Evolutionary conservation across 2,113 vertebrate genomes (phyloP), one percentile per base, ranked within the genome.

Genomic region (Lycaon pictus): DNA sequence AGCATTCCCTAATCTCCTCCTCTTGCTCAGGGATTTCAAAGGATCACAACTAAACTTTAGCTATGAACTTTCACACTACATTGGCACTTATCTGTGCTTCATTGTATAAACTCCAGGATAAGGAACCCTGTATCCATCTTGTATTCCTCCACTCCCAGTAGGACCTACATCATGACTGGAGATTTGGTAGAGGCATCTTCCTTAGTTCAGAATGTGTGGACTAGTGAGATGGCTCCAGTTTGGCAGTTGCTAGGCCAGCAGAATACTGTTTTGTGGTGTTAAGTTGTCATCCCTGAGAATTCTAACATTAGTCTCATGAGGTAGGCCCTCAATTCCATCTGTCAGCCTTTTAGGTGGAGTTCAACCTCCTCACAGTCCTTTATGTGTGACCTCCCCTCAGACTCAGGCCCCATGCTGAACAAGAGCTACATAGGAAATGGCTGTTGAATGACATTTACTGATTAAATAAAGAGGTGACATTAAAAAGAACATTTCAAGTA

Each of bases 341-440:
- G 37, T 97, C 51, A 67, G 12, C 13, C 16, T 95, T 95, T 87
- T 90, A 93, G 74, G 89, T 92, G 19, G 81, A 95, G 55, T 92
- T 88, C n/a, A 80, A 25, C 25, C 53, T 87, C 37, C 89, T 93
- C 69, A 90, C 17, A 86, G 37, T 10, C 37, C 16, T 22, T 92
- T 62, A 80, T 92, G 58, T 51, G 65, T 93, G 58, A 69, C 25
- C 16, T 84, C 11, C 11, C 35, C 27, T 71, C 67, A 95, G 53
- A 93, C 11, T 88, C 48, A 76, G 35, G 35, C 19, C 37, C 5
- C 11, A 63, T n/a, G 53, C 9, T 96, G 97, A 90, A 92, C 0
- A 95, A 95, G 51, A 95, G 35, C n/a, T 88, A 20, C 20, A 88
- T 22, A 92, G 81, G 51, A 92, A 94, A 84, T 93, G 27, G 37